phyloP scores from a whole-genome alignment of 2,888 invertebrate genomes.

The Choristoneura rosaceana region DNA sequence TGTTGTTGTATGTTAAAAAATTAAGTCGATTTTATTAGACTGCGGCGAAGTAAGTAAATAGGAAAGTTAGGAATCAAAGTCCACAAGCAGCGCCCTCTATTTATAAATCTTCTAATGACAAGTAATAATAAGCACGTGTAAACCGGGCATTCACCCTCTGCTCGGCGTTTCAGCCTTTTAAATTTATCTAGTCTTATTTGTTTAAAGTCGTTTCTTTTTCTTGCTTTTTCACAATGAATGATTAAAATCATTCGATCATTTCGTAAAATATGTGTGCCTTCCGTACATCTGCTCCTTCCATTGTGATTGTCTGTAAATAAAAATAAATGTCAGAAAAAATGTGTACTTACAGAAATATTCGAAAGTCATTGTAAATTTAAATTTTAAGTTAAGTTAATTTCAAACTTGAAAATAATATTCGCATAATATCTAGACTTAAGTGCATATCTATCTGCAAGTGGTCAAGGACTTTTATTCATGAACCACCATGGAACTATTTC shows the following conservation, averaged over 20 bases:
- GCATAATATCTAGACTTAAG: too few relatives aligned
- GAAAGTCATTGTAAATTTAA: too few relatives aligned
- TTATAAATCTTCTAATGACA: background rate
- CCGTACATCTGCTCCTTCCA: conserved; percentile 54
- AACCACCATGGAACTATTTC: too few relatives aligned
- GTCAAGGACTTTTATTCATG: too few relatives aligned
- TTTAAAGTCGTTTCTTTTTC: background rate
- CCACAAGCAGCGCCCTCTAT: background rate
- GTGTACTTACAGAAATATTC: background rate
- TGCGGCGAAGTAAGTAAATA: too few relatives aligned
- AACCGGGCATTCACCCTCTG: background rate
- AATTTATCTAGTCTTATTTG: background rate
- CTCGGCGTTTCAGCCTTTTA: background rate
- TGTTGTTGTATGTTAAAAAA: too few relatives aligned
- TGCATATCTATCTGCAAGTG: too few relatives aligned
- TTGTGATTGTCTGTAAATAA: conserved; percentile 61
- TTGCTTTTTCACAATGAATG: background rate
- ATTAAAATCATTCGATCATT: conserved; percentile 51
- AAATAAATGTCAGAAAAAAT: conserved; percentile 6
- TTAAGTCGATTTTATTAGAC: too few relatives aligned
- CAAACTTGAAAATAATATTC: too few relatives aligned
- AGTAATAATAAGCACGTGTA: background rate
- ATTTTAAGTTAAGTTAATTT: too few relatives aligned
- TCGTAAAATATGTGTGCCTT: conserved; percentile 66
- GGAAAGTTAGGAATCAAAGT: too few relatives aligned